Conservation (phyloP, 2,113 vertebrate species). For the Centropus bengalensis region DNA sequence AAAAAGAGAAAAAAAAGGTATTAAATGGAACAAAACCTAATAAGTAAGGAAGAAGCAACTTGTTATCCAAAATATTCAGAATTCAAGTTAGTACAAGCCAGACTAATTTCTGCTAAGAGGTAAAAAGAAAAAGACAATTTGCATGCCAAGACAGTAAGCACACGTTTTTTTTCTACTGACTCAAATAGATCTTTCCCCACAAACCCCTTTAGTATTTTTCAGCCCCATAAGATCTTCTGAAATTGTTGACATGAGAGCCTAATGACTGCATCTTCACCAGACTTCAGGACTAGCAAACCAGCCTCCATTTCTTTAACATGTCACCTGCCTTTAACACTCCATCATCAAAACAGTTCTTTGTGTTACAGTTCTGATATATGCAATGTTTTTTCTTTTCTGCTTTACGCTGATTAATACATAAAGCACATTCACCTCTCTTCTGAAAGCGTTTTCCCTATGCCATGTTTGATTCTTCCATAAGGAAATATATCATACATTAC, state of each 20-base stretch:
- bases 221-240: background rate
- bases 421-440: background rate
- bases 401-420: background rate
- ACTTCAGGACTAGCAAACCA: background rate
- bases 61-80: background rate
- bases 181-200: background rate
- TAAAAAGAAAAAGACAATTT: background rate
- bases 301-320: background rate
- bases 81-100: background rate
- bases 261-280: background rate
- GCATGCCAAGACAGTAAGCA: background rate
- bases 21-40: background rate
- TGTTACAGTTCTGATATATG: background rate
- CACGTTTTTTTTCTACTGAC: background rate
- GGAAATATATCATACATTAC: background rate
- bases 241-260: background rate
- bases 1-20: background rate
- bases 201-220: background rate
- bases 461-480: background rate
- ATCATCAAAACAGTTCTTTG: background rate
- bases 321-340: background rate
- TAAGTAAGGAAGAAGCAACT: background rate
- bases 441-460: background rate
- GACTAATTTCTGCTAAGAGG: background rate
- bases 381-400: background rate